Evolutionary conservation across 2,113 vertebrate genomes (phyloP).

Genomic region (Odontophorus gujanensis): DNA sequence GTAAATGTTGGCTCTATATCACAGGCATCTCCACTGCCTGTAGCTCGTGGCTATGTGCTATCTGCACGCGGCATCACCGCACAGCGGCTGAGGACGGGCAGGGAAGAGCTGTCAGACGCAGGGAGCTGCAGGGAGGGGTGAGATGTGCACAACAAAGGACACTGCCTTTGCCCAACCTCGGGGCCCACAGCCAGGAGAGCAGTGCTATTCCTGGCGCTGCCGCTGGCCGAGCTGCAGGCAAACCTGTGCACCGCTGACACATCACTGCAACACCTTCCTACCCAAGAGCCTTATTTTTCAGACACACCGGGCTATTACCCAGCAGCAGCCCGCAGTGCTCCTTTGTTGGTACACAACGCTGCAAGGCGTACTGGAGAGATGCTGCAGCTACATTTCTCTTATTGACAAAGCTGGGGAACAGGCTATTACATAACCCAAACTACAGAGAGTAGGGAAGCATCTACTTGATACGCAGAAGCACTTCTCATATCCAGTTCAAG

Average conservation of each 20-base stretch:
- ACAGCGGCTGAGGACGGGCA: neutral
- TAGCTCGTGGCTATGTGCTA: neutral
- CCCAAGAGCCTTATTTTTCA: neutral
- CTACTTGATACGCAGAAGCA: neutral
- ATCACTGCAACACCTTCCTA: neutral
- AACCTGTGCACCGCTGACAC: neutral
- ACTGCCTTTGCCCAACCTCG: slow-evolving; percentile 2
- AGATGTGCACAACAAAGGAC: slow-evolving; percentile 21
- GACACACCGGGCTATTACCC: neutral
- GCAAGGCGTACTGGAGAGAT: neutral
- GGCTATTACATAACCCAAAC: neutral
- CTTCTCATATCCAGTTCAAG: neutral
- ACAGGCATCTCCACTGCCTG: neutral
- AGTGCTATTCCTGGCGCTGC: neutral
- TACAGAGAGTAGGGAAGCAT: neutral
- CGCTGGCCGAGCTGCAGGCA: neutral
- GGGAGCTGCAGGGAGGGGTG: slow-evolving; percentile 9
- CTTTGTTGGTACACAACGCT: neutral
- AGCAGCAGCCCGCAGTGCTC: neutral
- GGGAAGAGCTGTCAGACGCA: slow-evolving; percentile 19
- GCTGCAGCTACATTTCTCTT: neutral
- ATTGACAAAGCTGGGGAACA: neutral
- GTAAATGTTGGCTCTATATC: neutral
- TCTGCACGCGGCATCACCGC: neutral
- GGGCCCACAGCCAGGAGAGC: slow-evolving; percentile 28